These are phyloP conservation scores for Caerostris extrusa DNA, from an alignment of 1,140 invertebrate genomes.

Conservation along the genomic window DNA sequence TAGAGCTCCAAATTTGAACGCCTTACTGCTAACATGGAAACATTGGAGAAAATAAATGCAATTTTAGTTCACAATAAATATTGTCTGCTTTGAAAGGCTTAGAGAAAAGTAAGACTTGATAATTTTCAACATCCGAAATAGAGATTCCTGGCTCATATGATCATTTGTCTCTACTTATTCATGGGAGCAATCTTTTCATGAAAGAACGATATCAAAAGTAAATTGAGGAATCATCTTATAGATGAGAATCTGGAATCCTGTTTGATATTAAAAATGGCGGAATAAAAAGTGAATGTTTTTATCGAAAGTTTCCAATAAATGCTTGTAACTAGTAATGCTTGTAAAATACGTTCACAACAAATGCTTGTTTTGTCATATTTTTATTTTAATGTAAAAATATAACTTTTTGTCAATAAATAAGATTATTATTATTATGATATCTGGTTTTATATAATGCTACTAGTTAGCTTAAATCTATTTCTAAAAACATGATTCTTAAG, in stretches of 20 bases:
- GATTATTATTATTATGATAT: neutral
- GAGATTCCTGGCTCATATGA: neutral
- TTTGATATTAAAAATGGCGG: neutral
- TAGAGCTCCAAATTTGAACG: too few species aligned
- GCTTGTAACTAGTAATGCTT: neutral
- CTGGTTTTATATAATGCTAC: too few species aligned
- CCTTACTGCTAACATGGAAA: too few species aligned
- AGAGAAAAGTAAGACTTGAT: neutral
- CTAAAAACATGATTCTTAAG: too few species aligned
- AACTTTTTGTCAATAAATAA: neutral
- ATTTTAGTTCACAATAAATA: too few species aligned
- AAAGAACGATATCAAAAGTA: neutral
- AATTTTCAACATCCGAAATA: neutral
- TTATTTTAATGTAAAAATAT: neutral
- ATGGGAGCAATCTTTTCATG: neutral
- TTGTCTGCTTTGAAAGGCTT: neutral
- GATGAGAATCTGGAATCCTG: neutral
- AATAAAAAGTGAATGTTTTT: neutral
- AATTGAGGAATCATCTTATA: neutral
- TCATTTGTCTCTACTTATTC: neutral
- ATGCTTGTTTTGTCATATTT: too few species aligned
- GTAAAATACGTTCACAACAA: too few species aligned
- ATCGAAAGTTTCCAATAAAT: neutral
- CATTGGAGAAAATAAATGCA: too few species aligned
- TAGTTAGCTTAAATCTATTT: too few species aligned